Conservation (phyloP, 2,113 vertebrate genomes). For the Herpetotheres cachinnans region DNA sequence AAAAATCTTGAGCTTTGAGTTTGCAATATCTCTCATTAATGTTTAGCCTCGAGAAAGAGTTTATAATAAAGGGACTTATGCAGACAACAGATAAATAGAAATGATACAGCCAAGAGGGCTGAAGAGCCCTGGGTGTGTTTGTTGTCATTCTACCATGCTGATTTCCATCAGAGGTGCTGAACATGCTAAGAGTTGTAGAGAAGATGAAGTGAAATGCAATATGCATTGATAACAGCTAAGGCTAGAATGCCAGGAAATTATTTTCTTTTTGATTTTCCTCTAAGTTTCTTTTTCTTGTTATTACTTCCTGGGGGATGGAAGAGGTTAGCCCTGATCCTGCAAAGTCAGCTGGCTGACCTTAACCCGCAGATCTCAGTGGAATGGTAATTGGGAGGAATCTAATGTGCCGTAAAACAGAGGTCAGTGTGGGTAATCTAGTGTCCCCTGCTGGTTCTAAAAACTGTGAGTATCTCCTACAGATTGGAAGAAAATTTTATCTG, state of each 20-base stretch:
- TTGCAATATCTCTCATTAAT: conserved; percentile 56
- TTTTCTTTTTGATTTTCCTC: conserved; percentile 37
- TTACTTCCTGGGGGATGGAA: conserved; percentile 25
- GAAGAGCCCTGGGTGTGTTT: conserved; percentile 48
- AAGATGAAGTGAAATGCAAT: conserved; percentile 43
- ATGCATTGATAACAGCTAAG: conserved; percentile 24
- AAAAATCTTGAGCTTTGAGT: conserved; percentile 54
- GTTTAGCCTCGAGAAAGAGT: conserved; percentile 59
- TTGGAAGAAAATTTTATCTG: background rate
- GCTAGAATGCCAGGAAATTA: conserved; percentile 36
- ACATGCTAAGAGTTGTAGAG: conserved; percentile 8
- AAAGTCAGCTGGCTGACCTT: background rate
- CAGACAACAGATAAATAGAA: conserved; percentile 61
- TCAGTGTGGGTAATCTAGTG: background rate
- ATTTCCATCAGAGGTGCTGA: conserved; percentile 52
- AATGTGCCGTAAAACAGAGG: conserved; percentile 8
- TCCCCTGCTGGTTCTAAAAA: background rate
- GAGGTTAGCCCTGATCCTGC: conserved; percentile 19
- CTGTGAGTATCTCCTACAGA: background rate
- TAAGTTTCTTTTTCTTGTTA: conserved; percentile 23
- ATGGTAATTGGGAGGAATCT: conserved; percentile 12
- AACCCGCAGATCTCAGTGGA: background rate
- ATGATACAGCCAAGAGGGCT: conserved; percentile 44
- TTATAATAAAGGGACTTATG: conserved; percentile 29
- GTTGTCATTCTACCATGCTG: conserved; percentile 18